phyloP scores from a whole-genome alignment of 2,888 invertebrate genomes.

The Cryptocheilus praepositus region DNA sequence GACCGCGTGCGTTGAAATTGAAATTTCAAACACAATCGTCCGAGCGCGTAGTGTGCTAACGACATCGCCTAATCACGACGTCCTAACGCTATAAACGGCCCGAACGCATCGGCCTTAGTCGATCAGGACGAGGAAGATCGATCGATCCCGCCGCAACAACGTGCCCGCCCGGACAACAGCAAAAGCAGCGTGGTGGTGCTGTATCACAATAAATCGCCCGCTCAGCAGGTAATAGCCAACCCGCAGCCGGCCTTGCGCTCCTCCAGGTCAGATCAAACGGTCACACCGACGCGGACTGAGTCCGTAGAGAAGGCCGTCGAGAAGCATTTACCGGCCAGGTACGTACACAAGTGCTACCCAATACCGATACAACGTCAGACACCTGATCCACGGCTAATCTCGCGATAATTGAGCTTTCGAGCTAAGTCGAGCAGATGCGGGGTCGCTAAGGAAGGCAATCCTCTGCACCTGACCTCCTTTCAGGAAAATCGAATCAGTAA shows the following conservation, averaged over 20 bases:
- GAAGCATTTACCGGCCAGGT: conserved; percentile 2
- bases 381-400: too few species aligned
- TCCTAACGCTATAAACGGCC: too few species aligned
- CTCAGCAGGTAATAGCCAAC: conserved; percentile 28
- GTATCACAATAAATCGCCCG: conserved; percentile 56
- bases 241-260: conserved; percentile 40
- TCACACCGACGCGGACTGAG: conserved; percentile 38
- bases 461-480: too few species aligned
- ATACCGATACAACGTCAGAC: too few species aligned
- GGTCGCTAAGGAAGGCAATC: too few species aligned
- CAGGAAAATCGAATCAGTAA: too few species aligned
- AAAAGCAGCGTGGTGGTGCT: conserved; percentile 66
- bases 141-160: conserved; percentile 34
- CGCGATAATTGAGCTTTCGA: too few species aligned
- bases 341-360: not conserved
- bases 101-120: conserved; percentile 33
- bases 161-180: conserved; percentile 54
- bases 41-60: too few species aligned
- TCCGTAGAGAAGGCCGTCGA: conserved; percentile 6
- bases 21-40: too few species aligned
- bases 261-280: conserved; percentile 56
- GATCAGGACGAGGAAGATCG: conserved; percentile 35
- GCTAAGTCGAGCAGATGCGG: too few species aligned
- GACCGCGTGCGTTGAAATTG: too few species aligned
- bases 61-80: too few species aligned